Conservation (phyloP, 1,140 invertebrate genomes). For the Mercenaria mercenaria region DNA sequence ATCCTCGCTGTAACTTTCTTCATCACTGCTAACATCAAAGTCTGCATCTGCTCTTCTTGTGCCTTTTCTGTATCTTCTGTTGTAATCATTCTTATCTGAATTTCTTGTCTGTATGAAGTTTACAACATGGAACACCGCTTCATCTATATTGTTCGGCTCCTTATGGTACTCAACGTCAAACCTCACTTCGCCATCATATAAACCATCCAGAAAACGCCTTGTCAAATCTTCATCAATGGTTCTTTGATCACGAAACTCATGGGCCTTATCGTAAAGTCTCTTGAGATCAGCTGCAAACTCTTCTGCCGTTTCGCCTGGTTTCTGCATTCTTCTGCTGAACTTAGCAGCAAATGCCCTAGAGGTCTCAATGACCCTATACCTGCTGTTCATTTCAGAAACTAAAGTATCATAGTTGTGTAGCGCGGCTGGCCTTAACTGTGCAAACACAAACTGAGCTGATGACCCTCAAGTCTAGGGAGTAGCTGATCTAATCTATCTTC, state of each 20-base stretch:
- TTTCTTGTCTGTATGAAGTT: not conserved
- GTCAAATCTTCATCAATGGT: not conserved
- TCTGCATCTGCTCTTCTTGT: not conserved
- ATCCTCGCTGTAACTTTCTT: too few relatives aligned
- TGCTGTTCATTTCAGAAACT: not conserved
- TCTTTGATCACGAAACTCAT: not conserved
- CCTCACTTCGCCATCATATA: not conserved
- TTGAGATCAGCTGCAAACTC: constrained; percentile 16
- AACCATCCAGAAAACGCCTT: not conserved
- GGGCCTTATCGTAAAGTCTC: not conserved
- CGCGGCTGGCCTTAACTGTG: not conserved
- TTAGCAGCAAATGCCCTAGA: not conserved
- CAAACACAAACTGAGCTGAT: not conserved
- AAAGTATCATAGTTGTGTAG: not conserved
- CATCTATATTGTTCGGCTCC: not conserved
- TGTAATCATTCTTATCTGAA: too few relatives aligned
- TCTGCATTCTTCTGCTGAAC: not conserved
- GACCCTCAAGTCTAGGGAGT: not conserved
- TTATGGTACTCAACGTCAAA: constrained; percentile 8
- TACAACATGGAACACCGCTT: not conserved
- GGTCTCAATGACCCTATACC: constrained; percentile 3
- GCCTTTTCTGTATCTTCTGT: not conserved
- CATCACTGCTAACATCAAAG: too few relatives aligned
- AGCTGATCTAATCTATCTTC: constrained; percentile 14
- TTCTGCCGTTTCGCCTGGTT: not conserved